Evolutionary conservation across 2,888 invertebrate species (phyloP).

Genomic region (Drosophila nigricruria): DNA sequence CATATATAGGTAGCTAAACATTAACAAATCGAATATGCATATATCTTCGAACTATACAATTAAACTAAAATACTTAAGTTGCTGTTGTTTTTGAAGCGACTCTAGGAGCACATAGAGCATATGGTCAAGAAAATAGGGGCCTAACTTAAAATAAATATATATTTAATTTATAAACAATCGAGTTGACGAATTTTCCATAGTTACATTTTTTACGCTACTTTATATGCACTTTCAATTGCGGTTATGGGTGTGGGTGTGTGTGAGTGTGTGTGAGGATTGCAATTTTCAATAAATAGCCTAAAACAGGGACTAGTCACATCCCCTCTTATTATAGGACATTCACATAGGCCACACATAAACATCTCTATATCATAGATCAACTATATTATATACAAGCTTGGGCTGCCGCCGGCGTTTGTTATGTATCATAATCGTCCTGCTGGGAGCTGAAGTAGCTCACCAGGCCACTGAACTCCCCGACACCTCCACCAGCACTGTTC

Average conservation of each 20-base stretch:
- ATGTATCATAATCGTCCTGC: slow-evolving; percentile 94
- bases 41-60: slow-evolving; percentile 50
- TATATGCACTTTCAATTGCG: slow-evolving; percentile 54
- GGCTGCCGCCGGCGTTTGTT: slow-evolving; percentile 85
- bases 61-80: slow-evolving; percentile 65
- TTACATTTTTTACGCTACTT: slow-evolving; percentile 12
- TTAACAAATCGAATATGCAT: slow-evolving; percentile 44
- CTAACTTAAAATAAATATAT: slow-evolving; percentile 53
- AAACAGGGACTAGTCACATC: slow-evolving; percentile 30
- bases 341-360: slow-evolving; percentile 38
- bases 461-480: slow-evolving; percentile 94
- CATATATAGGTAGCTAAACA: slow-evolving; percentile 27
- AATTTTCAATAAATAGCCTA: slow-evolving; percentile 52
- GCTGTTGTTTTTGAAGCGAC: slow-evolving; percentile 41
- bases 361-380: slow-evolving; percentile 47
- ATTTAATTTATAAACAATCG: slow-evolving; percentile 31
- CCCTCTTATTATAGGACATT: slow-evolving; percentile 23
- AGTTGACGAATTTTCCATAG: slow-evolving; percentile 13
- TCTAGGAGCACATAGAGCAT: slow-evolving; percentile 59
- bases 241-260: slow-evolving; percentile 10
- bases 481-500: slow-evolving; percentile 51
- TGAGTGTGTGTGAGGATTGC: slow-evolving; percentile 7
- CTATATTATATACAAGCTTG: slow-evolving; percentile 68
- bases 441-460: slow-evolving; percentile 97
- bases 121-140: slow-evolving; percentile 33